Evolutionary conservation across 1,140 invertebrate species (phyloP).

Genomic region (Hydropsyche tenuis): DNA sequence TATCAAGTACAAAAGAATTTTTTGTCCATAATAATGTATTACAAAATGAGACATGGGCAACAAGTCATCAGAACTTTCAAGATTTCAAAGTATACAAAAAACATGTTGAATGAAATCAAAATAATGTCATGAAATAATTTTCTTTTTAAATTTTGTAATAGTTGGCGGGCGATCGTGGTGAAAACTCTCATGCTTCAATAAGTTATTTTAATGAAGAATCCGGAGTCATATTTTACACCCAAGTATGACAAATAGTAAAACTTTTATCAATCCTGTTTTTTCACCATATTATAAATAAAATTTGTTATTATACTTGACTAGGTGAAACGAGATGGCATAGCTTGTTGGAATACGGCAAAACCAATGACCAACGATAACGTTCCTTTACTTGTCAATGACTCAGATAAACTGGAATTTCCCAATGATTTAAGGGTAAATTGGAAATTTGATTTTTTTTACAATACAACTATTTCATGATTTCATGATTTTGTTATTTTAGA

Average conservation of each 20-base stretch:
- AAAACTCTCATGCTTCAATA: constrained; percentile 74
- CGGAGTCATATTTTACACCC: constrained; percentile 76
- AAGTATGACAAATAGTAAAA: too few species aligned
- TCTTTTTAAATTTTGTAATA: constrained; percentile 19
- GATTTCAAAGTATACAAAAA: constrained; percentile 66
- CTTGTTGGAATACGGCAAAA: constrained; percentile 75
- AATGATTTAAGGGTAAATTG: constrained; percentile 67
- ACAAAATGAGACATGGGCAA: constrained; percentile 69
- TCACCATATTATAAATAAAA: too few species aligned
- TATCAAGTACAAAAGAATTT: constrained; percentile 77
- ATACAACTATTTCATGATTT: constrained; percentile 10
- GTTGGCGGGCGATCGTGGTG: constrained; percentile 68
- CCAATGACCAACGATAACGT: constrained; percentile 68
- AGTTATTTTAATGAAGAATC: constrained; percentile 74
- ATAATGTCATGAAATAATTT: neutral
- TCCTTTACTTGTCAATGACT: constrained; percentile 68
- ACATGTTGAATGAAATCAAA: constrained; percentile 3
- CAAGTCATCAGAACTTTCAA: constrained; percentile 67
- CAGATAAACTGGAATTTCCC: constrained; percentile 71
- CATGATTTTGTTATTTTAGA: constrained; percentile 53
- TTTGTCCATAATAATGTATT: constrained; percentile 73
- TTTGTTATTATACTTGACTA: constrained; percentile 41
- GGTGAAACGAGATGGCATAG: constrained; percentile 68
- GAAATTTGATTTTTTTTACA: constrained; percentile 1
- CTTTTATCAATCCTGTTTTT: too few species aligned